Evolutionary conservation across 2,888 invertebrate genomes (phyloP), one percentile per base, ranked within the genome.

Genomic region (Alsophila aescularia): DNA sequence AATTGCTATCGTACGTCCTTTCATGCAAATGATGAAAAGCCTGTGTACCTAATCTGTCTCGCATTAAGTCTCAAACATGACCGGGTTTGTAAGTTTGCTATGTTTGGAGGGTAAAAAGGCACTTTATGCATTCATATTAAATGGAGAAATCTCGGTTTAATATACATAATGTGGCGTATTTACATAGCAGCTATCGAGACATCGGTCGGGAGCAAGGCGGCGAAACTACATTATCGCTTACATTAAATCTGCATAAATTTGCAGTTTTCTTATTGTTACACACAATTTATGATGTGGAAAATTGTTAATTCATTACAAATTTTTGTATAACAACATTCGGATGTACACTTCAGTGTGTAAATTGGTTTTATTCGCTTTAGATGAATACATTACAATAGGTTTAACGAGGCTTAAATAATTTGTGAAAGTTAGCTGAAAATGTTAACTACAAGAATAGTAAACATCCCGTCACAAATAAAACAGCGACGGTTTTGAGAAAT

Each of bases 231-330:
- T n/a, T n/a, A n/a, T n/a, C 78, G 73, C 78, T 72, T 47, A 77
- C 70, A 77, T 78, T 75, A 85, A 85, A 87, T 87, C 83, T 87
- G 83, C 87, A 88, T 88, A 83, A 81, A 86, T 87, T 85, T 87
- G 84, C 85, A 87, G 84, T 88, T 86, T 83, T 81, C 84, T 83
- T 85, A 83, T 80, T 85, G n/a, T n/a, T n/a, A n/a, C n/a, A n/a
- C n/a, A n/a, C n/a, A n/a, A n/a, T n/a, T n/a, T n/a, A n/a, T n/a
- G n/a, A n/a, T n/a, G 82, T 83, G 82, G 81, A 85, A 86, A 87
- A 86, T 85, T 84, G 78, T 78, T 85, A 83, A 83, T 87, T 86
- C 85, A 85, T 83, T 73, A 69, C 66, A 68, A 67, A 75, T 72
- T 79, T 80, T 78, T 69, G 70, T 71, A 63, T 69, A 67, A 62